Base-by-base conservation (phyloP, 2,797 vertebrate genomes). In the Chelidonichthys spinosus region DNA sequence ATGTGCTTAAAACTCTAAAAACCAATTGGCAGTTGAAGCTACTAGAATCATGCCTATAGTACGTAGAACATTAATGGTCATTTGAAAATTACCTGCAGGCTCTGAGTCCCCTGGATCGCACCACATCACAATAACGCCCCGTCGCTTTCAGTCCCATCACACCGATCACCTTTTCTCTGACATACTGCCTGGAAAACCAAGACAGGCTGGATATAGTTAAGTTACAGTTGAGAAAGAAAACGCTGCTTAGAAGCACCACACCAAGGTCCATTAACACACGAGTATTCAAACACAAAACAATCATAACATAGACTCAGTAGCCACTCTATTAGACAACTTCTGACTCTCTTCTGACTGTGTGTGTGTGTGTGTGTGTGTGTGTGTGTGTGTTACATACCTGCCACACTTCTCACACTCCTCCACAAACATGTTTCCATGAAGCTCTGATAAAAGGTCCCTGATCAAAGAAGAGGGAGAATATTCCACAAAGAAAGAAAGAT, bases 401-500 rank as follows among this genome's bases (percentile, higher is more conserved):
- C 96, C 96, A 36, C 98, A 99, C 83, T 97, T 99, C 86, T 93
- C 91, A 5, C 98, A 99, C 84, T 99, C 97, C 71, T 99, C 98
- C 80, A 99, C 94, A 70, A 99, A 99, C 98, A 99, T 99, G 94
- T 99, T 99, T 73, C 98, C 98, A 1, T 99, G 98, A 11, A 99
- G 96, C 91, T 99, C 98, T 0, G 98, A 97, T 82, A 99, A 69
- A 67, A 95, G 90, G 86, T 99, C 95, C 91, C 98, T 99, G 55
- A 74, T 3, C 56, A 58, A 84, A 83, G 4, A 14, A 82, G 17
- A 83, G 5, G 33, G 10, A 82, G 33, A 77, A 4, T 25, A 25
- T 25, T 25, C 25, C 25, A 25, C 25, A 25, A 62, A 56, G 2
- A 25, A 7, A 58, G 15, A 14, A 65, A 56, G 47, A 83, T 60